Evolutionary conservation across 2,797 vertebrate species (phyloP).

Genomic region (Eremophila alpestris): DNA sequence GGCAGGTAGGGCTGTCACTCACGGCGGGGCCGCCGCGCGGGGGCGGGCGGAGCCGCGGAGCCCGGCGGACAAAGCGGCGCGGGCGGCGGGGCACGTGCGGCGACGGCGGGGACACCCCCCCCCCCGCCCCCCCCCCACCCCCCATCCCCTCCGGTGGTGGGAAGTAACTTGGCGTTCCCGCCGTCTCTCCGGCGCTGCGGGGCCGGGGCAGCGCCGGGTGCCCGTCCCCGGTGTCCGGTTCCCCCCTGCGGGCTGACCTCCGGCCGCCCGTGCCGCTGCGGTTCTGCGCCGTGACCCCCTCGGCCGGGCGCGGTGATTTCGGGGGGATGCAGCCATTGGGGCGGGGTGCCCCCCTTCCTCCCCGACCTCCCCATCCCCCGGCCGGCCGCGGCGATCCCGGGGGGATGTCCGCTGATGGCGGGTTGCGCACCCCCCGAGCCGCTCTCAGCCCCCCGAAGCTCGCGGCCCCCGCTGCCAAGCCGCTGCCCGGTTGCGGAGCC

Average conservation of each 20-base stretch:
- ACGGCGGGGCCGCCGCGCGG: conserved; percentile 74
- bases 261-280: background rate
- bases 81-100: conserved; percentile 19
- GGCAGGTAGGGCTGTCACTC: conserved; percentile 99
- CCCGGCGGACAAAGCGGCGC: background rate
- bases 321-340: background rate
- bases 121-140: background rate
- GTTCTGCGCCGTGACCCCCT: background rate
- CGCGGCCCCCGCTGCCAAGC: background rate
- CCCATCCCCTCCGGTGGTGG: background rate
- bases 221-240: background rate
- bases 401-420: too few species aligned
- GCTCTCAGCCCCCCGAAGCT: background rate
- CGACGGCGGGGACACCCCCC: background rate
- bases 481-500: background rate
- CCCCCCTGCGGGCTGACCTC: background rate
- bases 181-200: background rate
- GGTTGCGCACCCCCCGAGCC: too few species aligned
- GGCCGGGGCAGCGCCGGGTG: background rate
- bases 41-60: background rate
- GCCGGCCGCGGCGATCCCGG: background rate
- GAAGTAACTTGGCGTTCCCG: conserved; percentile 24
- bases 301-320: background rate
- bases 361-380: background rate
- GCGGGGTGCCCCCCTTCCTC: background rate